These are phyloP conservation scores for Cancer borealis DNA, from an alignment of 2,888 invertebrate genomes.

Conservation along the genomic window DNA sequence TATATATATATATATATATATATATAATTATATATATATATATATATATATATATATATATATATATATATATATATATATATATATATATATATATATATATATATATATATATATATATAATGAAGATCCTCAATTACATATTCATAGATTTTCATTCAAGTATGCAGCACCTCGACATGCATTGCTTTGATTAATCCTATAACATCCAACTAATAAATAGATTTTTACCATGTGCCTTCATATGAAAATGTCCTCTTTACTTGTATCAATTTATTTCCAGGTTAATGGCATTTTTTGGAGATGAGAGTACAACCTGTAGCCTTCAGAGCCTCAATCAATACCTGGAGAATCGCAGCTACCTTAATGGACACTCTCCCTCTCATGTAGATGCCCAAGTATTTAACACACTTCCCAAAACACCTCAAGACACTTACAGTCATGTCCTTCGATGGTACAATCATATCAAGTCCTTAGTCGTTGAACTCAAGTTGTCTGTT, in stretches of 20 bases:
- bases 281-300: slow-evolving; percentile 81
- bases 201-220: not conserved
- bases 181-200: not conserved
- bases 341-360: slow-evolving; percentile 91
- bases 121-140: not conserved
- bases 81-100: slow-evolving; percentile 60
- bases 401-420: slow-evolving; percentile 78
- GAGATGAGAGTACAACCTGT: slow-evolving; percentile 91
- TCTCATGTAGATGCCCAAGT: slow-evolving; percentile 64
- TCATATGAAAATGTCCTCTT: not conserved
- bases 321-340: slow-evolving; percentile 90
- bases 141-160: not conserved
- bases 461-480: slow-evolving; percentile 92
- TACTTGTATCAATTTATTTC: slow-evolving; percentile 34
- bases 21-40: not conserved
- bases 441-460: slow-evolving; percentile 95
- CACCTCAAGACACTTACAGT: slow-evolving; percentile 85
- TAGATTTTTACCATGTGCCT: not conserved
- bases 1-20: not conserved
- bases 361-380: slow-evolving; percentile 86
- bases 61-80: slow-evolving; percentile 57
- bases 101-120: slow-evolving; percentile 59
- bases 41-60: slow-evolving; percentile 10
- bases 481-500: slow-evolving; percentile 85
- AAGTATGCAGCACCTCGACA: not conserved